These are phyloP conservation scores for Maccullochella peelii DNA, from an alignment of 2,113 vertebrate species.

Conservation along the genomic window DNA sequence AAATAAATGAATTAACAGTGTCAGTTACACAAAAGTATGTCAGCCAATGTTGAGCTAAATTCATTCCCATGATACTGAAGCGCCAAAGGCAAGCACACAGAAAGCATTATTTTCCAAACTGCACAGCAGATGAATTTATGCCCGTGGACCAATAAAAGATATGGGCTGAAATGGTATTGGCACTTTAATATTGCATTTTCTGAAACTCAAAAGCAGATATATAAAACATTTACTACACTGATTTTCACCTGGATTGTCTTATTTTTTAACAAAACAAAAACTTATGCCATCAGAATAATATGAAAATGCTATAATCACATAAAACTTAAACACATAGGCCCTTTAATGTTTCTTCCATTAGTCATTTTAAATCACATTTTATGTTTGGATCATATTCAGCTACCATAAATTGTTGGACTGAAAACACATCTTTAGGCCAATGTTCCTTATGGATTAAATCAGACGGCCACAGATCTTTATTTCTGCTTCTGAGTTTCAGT, in stretches of 20 bases:
- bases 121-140: conserved; percentile 75
- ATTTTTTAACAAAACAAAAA: conserved; percentile 13
- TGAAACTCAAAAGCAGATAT: conserved; percentile 84
- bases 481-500: conserved; percentile 83
- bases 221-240: conserved; percentile 14
- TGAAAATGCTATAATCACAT: not conserved
- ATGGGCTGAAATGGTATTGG: conserved; percentile 73
- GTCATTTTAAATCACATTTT: not conserved
- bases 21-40: conserved; percentile 47
- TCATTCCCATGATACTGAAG: conserved; percentile 76
- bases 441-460: conserved; percentile 30
- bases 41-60: conserved; percentile 69
- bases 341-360: not conserved
- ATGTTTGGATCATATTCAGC: not conserved
- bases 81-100: conserved; percentile 77
- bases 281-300: not conserved
- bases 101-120: conserved; percentile 73
- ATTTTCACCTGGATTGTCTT: conserved; percentile 3
- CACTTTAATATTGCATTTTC: conserved; percentile 50
- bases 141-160: conserved; percentile 63
- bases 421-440: conserved; percentile 20
- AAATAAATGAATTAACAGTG: conserved; percentile 50
- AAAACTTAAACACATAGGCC: conserved; percentile 7
- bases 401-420: not conserved
- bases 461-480: conserved; percentile 25